phyloP scores from a whole-genome alignment of 2,888 invertebrate species.

The Nemoura dubitans region DNA sequence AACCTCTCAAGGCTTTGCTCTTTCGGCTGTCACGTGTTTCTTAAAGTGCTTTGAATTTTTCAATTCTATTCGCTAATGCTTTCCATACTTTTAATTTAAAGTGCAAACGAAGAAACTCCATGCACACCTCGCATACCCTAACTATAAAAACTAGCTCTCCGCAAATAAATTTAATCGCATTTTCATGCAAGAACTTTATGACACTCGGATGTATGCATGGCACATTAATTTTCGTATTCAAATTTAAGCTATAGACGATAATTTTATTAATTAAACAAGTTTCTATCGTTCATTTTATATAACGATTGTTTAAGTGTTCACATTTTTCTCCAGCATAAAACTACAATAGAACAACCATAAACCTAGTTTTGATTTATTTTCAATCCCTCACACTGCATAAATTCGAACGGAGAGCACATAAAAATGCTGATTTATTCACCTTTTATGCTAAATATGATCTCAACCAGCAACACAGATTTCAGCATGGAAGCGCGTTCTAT shows the following conservation, averaged over 20 bases:
- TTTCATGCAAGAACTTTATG: conserved; percentile 12
- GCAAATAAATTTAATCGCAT: not conserved
- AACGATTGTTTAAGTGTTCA: not conserved
- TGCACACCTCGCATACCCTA: not conserved
- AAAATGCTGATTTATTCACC: not conserved
- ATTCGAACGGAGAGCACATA: not conserved
- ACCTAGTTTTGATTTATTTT: not conserved
- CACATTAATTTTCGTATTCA: not conserved
- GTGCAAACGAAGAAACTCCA: not conserved
- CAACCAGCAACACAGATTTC: not conserved
- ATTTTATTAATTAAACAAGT: not conserved
- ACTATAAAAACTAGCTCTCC: not conserved
- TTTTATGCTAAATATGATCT: not conserved
- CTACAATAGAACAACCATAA: not conserved
- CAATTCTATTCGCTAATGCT: conserved; percentile 7
- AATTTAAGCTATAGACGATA: not conserved
- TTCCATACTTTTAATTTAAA: not conserved
- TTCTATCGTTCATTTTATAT: not conserved
- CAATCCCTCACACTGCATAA: not conserved
- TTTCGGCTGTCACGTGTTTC: not conserved
- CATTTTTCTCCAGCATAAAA: not conserved
- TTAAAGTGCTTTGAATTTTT: not conserved
- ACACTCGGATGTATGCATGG: not conserved
- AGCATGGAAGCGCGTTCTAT: not conserved
- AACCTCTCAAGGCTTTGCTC: not conserved